A percentile compares a stretch with the other conserved stretches of the same genome.
Evolutionary conservation across 2,888 invertebrate species (phyloP).

Genomic region (Agriopis leucophaearia): DNA sequence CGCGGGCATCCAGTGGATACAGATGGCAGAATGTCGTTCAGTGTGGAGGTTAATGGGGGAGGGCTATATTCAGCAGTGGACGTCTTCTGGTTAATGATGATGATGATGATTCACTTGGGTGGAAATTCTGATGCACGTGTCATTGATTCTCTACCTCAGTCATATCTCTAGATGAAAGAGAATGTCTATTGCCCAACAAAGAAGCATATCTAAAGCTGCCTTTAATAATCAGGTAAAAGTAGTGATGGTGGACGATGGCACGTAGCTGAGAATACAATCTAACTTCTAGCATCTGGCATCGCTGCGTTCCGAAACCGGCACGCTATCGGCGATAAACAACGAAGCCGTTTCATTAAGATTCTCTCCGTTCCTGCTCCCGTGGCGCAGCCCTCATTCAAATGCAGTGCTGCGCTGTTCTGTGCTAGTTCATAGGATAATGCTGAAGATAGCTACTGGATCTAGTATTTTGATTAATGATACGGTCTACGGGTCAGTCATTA

Average conservation of each 20-base stretch:
- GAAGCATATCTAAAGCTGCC: neutral
- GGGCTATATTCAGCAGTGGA: too few relatives aligned
- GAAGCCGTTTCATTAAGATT: conserved; percentile 22
- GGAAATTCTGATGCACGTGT: too few relatives aligned
- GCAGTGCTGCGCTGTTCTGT: conserved; percentile 10
- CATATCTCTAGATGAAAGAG: too few relatives aligned
- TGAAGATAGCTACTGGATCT: neutral
- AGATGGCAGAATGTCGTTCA: too few relatives aligned
- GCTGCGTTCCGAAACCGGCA: neutral
- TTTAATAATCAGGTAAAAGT: neutral
- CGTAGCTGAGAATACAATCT: conserved; percentile 7
- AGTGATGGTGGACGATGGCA: neutral
- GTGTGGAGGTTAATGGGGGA: too few relatives aligned
- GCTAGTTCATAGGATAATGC: neutral
- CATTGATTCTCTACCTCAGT: too few relatives aligned
- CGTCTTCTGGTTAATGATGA: too few relatives aligned
- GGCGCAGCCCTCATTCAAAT: conserved; percentile 17
- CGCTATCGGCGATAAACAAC: conserved; percentile 17
- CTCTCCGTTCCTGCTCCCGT: conserved; percentile 8
- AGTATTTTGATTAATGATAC: too few relatives aligned
- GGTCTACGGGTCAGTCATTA: too few relatives aligned
- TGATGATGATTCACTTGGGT: too few relatives aligned
- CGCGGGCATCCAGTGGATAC: too few relatives aligned
- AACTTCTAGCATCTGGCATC: conserved; percentile 5
- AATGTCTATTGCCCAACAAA: too few relatives aligned